phyloP scores from a whole-genome alignment of 2,888 invertebrate genomes.

The Hylaea fasciaria region DNA sequence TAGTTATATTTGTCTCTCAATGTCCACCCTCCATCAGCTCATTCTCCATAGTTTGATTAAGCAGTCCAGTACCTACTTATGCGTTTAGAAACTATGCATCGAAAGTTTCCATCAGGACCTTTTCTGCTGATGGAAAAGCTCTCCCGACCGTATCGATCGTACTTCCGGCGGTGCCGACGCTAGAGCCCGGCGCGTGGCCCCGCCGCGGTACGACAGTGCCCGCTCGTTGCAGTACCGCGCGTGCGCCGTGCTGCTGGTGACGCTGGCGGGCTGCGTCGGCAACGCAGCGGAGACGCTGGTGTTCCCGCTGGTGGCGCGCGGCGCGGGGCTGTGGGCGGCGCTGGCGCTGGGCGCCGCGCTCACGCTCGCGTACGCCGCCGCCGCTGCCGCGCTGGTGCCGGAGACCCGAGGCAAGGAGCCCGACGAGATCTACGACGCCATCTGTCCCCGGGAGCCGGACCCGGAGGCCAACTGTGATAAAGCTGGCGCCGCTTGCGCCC shows the following conservation, averaged over 20 bases:
- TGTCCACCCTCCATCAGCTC: too few relatives aligned
- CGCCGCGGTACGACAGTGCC: not conserved
- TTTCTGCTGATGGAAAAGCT: too few relatives aligned
- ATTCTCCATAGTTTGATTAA: too few relatives aligned
- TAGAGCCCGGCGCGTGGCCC: too few relatives aligned
- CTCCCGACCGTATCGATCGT: too few relatives aligned
- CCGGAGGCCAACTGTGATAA: not conserved
- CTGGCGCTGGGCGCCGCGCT: conserved; percentile 52
- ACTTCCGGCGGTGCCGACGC: too few relatives aligned
- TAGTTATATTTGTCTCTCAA: not conserved
- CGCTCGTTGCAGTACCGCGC: conserved; percentile 59
- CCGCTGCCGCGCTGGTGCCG: conserved; percentile 50
- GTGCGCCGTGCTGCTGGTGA: conserved; percentile 61
- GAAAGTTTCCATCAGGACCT: too few relatives aligned
- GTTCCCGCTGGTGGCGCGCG: conserved; percentile 53
- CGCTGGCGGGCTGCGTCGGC: conserved; percentile 54
- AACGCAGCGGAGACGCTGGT: conserved; percentile 60
- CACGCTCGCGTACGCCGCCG: conserved; percentile 51
- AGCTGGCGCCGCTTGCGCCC: not conserved
- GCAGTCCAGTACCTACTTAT: too few relatives aligned
- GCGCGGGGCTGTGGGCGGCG: conserved; percentile 43
- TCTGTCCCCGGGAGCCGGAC: conserved; percentile 3
- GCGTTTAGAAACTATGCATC: too few relatives aligned
- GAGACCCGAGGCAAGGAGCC: conserved; percentile 57
- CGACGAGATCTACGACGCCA: conserved; percentile 53